Evolutionary conservation across 2,797 vertebrate species (phyloP), one percentile per base, ranked within the genome.

Genomic region (Tiaroga cobitis): DNA sequence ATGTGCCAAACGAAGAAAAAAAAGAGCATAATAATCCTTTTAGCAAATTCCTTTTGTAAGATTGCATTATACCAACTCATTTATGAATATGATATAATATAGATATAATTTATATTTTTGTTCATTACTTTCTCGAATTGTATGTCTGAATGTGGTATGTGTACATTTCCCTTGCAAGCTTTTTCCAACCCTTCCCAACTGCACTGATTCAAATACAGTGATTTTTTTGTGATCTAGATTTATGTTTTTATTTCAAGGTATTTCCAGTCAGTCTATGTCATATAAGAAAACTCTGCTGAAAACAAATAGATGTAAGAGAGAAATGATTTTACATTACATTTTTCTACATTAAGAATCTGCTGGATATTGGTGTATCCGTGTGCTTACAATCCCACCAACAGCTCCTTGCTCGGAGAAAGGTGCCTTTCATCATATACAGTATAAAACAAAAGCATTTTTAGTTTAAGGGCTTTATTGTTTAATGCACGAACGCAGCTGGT

Each of bases 221-320:
- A 2, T 3, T 54, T 56, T 54, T 68, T n/a, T 34, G 18, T 85
- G 41, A 65, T 74, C 43, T 51, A 72, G 32, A 82, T 29, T 82
- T 59, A 21, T 80, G 3, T 85, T 82, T 82, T 77, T 84, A 85
- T 80, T 85, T 85, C 68, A 73, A 73, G 24, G 11, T 67, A 65
- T 74, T 61, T 37, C 67, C 69, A 61, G 37, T 80, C 34, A 56
- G 49, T 59, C 16, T 56, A 74, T 82, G 16, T 65, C 69, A 74
- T 80, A 32, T 70, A 32, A 82, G 68, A 80, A 80, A 85, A 61
- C 26, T 78, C 70, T 39, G 39, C 24, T 29, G 32, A 51, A 39
- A 80, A 80, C 41, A 74, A 61, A 74, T 16, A 84, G 5, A 79
- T 79, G 41, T 59, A 16, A 85, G 39, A 85, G 39, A 82, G 26